Evolutionary conservation across 2,113 vertebrate genomes (phyloP).

Genomic region (Centropus unirufus): DNA sequence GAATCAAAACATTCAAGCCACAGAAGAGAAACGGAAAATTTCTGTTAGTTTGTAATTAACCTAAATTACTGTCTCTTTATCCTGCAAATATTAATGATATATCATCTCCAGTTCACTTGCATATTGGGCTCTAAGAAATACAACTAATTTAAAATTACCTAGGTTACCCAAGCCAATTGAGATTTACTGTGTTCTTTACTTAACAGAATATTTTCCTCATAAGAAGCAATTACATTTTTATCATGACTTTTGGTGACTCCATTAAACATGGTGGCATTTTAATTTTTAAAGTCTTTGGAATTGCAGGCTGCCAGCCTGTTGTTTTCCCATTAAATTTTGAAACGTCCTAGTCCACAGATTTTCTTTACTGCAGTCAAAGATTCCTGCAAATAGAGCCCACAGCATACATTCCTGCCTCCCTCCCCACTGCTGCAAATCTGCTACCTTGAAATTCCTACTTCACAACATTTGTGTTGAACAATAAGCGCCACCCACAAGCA

Average conservation of each 20-base stretch:
- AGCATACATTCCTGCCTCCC: neutral
- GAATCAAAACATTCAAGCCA: neutral
- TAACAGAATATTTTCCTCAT: conserved; percentile 43
- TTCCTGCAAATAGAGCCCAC: neutral
- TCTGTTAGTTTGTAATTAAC: neutral
- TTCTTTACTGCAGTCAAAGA: neutral
- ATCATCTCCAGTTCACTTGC: neutral
- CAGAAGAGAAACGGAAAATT: neutral
- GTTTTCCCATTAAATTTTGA: conserved; percentile 61
- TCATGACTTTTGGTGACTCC: conserved; percentile 55
- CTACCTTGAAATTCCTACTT: neutral
- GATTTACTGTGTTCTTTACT: neutral
- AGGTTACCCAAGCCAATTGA: neutral
- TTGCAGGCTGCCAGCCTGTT: conserved; percentile 42
- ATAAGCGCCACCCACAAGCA: neutral
- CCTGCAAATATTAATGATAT: neutral
- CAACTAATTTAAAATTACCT: neutral
- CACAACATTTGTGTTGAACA: neutral
- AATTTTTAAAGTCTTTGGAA: conserved; percentile 59
- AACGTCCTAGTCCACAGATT: conserved; percentile 27
- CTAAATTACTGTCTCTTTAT: neutral
- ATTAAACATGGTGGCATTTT: conserved; percentile 58
- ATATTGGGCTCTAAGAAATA: neutral
- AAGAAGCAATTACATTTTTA: conserved; percentile 60
- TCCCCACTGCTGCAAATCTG: neutral